These are phyloP conservation scores for Psittacula echo DNA, from an alignment of 2,797 vertebrate species.

Conservation along the genomic window DNA sequence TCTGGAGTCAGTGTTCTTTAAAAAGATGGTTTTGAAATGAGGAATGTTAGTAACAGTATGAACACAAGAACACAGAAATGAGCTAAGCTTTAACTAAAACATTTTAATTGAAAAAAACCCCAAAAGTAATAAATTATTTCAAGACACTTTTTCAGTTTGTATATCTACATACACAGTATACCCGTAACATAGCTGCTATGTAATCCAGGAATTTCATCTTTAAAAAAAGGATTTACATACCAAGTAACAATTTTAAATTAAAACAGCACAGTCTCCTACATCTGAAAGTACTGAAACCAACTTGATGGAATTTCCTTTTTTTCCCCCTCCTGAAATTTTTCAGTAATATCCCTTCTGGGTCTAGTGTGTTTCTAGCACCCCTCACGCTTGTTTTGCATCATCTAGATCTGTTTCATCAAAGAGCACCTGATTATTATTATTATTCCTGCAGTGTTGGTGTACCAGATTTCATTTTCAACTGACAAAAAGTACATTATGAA, in stretches of 20 bases:
- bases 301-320: background rate
- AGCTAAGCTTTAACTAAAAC: constrained; percentile 41
- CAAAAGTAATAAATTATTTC: constrained; percentile 67
- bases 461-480: background rate
- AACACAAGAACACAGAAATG: background rate
- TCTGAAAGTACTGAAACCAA: background rate
- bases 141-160: constrained; percentile 31
- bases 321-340: background rate
- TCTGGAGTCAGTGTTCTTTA: background rate
- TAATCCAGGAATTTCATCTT: background rate
- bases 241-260: constrained; percentile 2
- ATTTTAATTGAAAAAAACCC: constrained; percentile 60
- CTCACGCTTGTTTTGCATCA: background rate
- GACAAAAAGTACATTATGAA: background rate
- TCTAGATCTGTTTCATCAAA: background rate
- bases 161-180: constrained; percentile 31
- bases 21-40: background rate
- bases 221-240: background rate
- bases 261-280: background rate
- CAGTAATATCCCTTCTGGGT: background rate
- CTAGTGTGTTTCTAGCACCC: background rate
- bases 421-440: background rate
- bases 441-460: background rate
- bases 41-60: background rate
- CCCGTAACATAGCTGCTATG: constrained; percentile 9